A percentile compares a stretch with the other conserved stretches of the same genome.
phyloP scores from a whole-genome alignment of 2,888 invertebrate species.

The Escarpia spicata region DNA sequence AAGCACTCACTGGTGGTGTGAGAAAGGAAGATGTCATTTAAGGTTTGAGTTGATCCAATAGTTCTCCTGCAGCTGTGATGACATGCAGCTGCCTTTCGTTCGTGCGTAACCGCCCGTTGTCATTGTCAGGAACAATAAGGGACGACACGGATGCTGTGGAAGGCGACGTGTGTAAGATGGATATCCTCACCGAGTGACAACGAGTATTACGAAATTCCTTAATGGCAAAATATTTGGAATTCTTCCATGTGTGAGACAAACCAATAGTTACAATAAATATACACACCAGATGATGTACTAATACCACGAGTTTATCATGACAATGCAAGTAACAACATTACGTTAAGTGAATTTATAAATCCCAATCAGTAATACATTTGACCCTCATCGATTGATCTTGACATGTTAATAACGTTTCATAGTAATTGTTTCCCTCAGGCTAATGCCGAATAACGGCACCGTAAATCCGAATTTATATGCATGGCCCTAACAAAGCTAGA shows the following conservation, averaged over 20 bases:
- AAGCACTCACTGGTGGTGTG: too few species aligned
- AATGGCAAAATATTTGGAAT: neutral
- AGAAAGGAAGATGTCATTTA: too few species aligned
- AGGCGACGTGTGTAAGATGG: neutral
- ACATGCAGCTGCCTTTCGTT: neutral
- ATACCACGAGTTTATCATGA: neutral
- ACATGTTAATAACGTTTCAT: neutral
- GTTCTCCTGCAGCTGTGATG: too few species aligned
- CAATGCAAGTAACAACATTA: neutral
- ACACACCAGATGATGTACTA: neutral
- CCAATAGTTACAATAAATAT: neutral
- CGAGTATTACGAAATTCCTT: neutral
- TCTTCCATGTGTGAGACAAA: neutral
- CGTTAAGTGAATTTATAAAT: neutral
- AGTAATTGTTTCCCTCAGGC: neutral
- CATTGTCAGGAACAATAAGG: too few species aligned
- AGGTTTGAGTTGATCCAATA: too few species aligned
- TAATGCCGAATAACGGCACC: neutral
- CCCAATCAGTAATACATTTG: neutral
- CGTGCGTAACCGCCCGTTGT: neutral
- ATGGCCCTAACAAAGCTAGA: neutral
- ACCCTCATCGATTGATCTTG: neutral
- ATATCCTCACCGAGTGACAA: neutral
- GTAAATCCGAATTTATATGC: neutral
- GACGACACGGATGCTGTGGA: neutral